Conservation (phyloP, 2,797 vertebrate genomes). For the Megaceryle alcyon region DNA sequence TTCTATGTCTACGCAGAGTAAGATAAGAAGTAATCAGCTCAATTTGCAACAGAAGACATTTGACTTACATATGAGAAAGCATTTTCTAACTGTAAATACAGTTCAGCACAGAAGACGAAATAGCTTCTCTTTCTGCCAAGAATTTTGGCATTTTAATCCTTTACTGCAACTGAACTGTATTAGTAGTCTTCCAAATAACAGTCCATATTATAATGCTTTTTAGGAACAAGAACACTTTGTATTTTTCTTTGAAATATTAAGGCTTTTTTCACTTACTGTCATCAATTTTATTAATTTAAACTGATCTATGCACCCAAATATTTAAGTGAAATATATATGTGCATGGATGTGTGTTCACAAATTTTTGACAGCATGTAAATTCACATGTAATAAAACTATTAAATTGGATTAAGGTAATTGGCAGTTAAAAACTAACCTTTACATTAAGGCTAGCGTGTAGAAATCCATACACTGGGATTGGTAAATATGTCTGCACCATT, state of each 20-base stretch:
- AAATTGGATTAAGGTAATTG: conserved; percentile 79
- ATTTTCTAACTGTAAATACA: not conserved
- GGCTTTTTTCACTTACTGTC: not conserved
- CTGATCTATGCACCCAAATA: not conserved
- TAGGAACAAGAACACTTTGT: not conserved
- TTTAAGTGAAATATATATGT: conserved; percentile 5
- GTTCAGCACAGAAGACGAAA: not conserved
- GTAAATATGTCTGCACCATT: conserved; percentile 72
- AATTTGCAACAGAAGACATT: not conserved
- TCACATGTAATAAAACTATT: conserved; percentile 78
- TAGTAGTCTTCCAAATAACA: not conserved
- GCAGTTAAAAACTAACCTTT: conserved; percentile 78
- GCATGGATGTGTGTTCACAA: not conserved
- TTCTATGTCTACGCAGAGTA: not conserved
- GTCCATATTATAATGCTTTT: not conserved
- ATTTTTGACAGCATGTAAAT: conserved; percentile 55
- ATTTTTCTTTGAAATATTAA: not conserved
- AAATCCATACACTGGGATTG: conserved; percentile 83
- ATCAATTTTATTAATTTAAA: conserved; percentile 28
- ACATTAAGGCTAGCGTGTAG: conserved; percentile 60
- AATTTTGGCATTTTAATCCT: not conserved
- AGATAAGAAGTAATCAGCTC: not conserved
- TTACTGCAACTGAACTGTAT: not conserved
- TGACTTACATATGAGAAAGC: not conserved
- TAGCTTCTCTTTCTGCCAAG: not conserved